Conservation (phyloP, 2,113 vertebrate genomes). For the Phocoena phocoena region DNA sequence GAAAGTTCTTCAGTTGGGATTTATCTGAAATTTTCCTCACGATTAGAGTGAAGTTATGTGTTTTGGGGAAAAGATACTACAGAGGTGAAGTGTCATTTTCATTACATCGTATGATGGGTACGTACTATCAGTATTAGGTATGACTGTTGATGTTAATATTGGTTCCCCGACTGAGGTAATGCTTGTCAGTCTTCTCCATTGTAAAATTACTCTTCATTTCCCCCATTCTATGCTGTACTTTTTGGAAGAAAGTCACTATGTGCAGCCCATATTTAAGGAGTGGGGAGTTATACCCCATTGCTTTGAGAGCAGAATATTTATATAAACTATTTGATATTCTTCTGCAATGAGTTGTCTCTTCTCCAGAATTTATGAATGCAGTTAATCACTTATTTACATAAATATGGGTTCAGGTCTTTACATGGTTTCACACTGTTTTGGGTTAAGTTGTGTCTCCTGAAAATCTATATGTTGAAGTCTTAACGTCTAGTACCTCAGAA, state of each 20-base stretch:
- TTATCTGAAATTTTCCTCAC: background rate
- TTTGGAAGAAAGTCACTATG: background rate
- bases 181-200: background rate
- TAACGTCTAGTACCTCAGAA: background rate
- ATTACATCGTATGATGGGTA: background rate
- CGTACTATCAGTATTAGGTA: background rate
- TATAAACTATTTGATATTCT: background rate
- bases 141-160: background rate
- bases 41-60: background rate
- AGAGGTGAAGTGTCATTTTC: background rate
- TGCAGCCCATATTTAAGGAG: too few species aligned
- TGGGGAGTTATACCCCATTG: background rate
- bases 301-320: background rate
- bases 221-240: background rate
- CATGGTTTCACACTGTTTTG: background rate
- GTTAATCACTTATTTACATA: background rate
- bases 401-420: background rate
- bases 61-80: background rate
- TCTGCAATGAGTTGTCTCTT: background rate
- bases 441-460: background rate
- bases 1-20: background rate
- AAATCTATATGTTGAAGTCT: background rate
- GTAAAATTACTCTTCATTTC: background rate
- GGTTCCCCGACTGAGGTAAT: background rate
- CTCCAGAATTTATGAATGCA: background rate